Conservation (phyloP, 2,797 vertebrate species). For the Scyliorhinus canicula region DNA sequence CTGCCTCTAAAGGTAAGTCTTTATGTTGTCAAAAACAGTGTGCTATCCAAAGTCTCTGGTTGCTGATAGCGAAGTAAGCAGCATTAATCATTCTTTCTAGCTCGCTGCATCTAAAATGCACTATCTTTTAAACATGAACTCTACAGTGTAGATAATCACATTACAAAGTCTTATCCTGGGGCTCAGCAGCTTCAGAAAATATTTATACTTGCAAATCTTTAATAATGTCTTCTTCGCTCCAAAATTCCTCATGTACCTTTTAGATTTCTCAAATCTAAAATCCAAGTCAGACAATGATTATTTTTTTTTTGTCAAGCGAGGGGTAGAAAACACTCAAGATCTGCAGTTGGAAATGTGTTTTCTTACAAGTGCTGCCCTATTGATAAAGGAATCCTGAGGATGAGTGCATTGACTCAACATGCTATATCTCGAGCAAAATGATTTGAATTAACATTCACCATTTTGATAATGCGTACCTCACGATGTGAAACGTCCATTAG, state of each 20-base stretch:
- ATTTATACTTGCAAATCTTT: conserved; percentile 12
- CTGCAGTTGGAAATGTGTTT: neutral
- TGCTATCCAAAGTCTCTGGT: neutral
- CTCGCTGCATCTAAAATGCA: neutral
- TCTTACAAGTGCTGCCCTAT: neutral
- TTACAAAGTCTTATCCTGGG: conserved; percentile 12
- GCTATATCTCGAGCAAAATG: neutral
- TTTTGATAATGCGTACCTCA: conserved; percentile 65
- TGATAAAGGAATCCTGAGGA: neutral
- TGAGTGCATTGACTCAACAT: neutral
- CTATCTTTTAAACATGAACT: conserved; percentile 16
- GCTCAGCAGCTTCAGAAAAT: neutral
- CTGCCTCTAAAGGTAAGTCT: neutral
- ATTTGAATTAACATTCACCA: neutral
- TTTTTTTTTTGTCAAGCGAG: neutral
- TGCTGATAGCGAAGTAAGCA: neutral
- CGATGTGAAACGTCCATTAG: conserved; percentile 96
- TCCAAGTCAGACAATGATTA: neutral
- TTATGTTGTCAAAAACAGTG: neutral
- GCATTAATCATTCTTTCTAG: conserved; percentile 9
- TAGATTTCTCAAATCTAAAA: neutral
- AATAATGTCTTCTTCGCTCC: neutral
- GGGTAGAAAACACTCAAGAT: neutral
- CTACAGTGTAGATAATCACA: neutral
- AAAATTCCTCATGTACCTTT: neutral